Percentiles rank a stretch among this genome's conserved stretches.
phyloP scores from a whole-genome alignment of 1,140 invertebrate genomes.

The Ooceraea biroi region DNA sequence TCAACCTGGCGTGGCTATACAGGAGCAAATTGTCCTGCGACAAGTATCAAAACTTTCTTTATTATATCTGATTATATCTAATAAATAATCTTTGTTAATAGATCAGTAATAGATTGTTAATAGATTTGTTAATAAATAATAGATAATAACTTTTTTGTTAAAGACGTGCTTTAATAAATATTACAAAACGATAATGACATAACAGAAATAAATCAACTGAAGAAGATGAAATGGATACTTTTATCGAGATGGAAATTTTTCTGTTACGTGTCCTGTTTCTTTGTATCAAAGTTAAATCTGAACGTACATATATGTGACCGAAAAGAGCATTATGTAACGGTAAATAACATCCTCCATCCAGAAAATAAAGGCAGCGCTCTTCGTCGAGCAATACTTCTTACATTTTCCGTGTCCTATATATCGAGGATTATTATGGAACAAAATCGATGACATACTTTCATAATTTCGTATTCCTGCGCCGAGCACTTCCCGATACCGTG shows the following conservation, averaged over 20 bases:
- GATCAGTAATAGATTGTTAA: no score
- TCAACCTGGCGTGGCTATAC: slow-evolving; percentile 91
- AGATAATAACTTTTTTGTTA: no score
- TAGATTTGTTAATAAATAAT: no score
- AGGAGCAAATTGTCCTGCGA: slow-evolving; percentile 90
- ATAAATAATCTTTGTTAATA: no score
- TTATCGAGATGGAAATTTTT: neutral
- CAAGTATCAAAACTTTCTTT: no score
- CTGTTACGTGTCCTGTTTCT: neutral
- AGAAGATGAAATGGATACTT: no score
- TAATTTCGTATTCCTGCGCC: slow-evolving; percentile 90
- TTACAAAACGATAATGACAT: no score
- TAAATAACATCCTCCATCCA: slow-evolving; percentile 10
- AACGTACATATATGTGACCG: neutral
- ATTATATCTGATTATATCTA: no score
- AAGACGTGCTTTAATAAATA: no score
- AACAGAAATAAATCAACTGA: no score
- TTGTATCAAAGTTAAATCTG: neutral
- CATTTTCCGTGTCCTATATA: neutral
- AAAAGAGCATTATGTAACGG: neutral
- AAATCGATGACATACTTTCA: slow-evolving; percentile 87
- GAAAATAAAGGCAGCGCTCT: neutral
- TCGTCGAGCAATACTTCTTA: neutral
- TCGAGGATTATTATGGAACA: neutral
- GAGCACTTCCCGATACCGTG: slow-evolving; percentile 86